Percentiles rank a stretch among this genome's conserved stretches.
Evolutionary conservation across 1,140 invertebrate genomes (phyloP).

Genomic region (Centruroides sculpturatus): DNA sequence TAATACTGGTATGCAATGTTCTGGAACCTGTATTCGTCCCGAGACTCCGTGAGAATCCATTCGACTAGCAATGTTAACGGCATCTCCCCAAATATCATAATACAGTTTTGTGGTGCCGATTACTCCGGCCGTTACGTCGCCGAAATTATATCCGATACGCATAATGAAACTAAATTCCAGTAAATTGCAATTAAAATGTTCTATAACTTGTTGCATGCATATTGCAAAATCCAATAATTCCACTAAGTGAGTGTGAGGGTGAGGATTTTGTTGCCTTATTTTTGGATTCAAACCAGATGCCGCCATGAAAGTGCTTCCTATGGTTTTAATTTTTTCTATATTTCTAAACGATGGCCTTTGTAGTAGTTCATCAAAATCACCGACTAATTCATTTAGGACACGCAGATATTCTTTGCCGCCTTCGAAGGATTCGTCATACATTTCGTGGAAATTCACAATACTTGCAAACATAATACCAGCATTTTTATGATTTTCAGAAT

Average conservation of each 20-base stretch:
- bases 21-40: constrained; percentile 71
- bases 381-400: constrained; percentile 84
- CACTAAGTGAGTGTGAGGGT: constrained; percentile 61
- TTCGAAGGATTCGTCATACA: constrained; percentile 89
- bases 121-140: constrained; percentile 87
- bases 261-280: constrained; percentile 36
- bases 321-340: constrained; percentile 98
- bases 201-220: constrained; percentile 70
- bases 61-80: constrained; percentile 88
- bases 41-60: constrained; percentile 80
- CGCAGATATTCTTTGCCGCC: constrained; percentile 82
- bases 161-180: constrained; percentile 81
- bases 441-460: constrained; percentile 89
- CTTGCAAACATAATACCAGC: constrained; percentile 89
- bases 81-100: constrained; percentile 98
- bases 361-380: constrained; percentile 86
- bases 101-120: constrained; percentile 91
- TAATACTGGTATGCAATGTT: constrained; percentile 51
- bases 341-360: constrained; percentile 75
- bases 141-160: constrained; percentile 48
- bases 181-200: constrained; percentile 73
- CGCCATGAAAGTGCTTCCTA: constrained; percentile 93
- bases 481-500: constrained; percentile 86
- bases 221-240: constrained; percentile 76
- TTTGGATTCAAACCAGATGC: constrained; percentile 84